Conservation (phyloP, 1,140 invertebrate genomes). For the Papilio polyxenes region DNA sequence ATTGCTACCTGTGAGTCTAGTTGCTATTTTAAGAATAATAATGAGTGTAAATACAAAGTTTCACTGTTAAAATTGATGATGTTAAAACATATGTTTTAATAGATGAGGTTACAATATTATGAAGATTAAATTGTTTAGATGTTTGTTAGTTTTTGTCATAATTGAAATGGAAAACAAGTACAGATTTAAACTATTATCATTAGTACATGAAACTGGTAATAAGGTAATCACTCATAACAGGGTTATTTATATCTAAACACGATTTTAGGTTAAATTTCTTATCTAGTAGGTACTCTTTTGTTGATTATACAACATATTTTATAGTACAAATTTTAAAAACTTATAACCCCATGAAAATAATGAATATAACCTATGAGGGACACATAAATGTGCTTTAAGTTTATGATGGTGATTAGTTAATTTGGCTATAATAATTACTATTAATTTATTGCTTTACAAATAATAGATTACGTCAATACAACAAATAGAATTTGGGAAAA, state of each 20-base stretch:
- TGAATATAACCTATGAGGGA: not conserved
- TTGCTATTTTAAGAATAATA: slow-evolving; percentile 23
- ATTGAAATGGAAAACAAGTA: no score
- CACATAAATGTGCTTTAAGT: not conserved
- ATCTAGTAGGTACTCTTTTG: not conserved
- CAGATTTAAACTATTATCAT: not conserved
- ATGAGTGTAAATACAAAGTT: not conserved
- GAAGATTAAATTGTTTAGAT: no score
- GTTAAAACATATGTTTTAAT: no score
- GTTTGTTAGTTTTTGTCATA: no score
- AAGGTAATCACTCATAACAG: not conserved
- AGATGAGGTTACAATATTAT: no score
- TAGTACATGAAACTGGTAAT: no score
- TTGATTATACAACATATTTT: not conserved
- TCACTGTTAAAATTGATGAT: not conserved
- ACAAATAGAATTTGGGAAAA: not conserved
- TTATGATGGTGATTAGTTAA: not conserved
- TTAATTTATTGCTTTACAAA: not conserved
- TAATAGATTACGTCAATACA: not conserved
- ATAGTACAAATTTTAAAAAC: not conserved
- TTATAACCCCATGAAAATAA: not conserved
- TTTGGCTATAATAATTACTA: not conserved
- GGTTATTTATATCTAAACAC: not conserved
- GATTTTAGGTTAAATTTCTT: not conserved
- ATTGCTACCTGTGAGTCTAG: slow-evolving; percentile 27